These are phyloP conservation scores for Sandelia bainsii DNA, from an alignment of 2,797 vertebrate species.

Conservation along the genomic window DNA sequence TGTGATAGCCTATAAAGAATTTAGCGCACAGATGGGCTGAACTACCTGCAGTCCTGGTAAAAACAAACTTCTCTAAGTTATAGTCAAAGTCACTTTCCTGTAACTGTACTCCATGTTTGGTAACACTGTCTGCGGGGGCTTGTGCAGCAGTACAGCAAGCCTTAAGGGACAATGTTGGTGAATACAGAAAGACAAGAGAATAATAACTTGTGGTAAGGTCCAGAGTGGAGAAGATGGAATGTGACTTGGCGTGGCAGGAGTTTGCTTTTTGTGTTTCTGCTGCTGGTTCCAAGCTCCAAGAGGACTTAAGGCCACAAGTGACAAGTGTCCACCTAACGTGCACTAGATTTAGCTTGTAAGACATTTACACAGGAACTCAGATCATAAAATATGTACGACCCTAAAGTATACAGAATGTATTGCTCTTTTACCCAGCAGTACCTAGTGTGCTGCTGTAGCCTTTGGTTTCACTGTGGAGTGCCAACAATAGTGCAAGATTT, in stretches of 20 bases:
- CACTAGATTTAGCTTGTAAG: background rate
- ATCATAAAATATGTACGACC: background rate
- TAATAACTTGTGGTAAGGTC: no score
- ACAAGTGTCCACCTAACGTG: background rate
- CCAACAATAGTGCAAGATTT: slow-evolving; percentile 44
- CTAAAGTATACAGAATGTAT: background rate
- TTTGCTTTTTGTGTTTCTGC: background rate
- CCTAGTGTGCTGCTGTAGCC: background rate
- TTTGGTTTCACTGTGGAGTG: slow-evolving; percentile 12
- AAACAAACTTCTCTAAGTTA: slow-evolving; percentile 38
- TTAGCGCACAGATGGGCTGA: slow-evolving; percentile 53
- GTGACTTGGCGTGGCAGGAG: background rate
- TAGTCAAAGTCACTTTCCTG: slow-evolving; percentile 40
- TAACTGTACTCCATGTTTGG: slow-evolving; percentile 12
- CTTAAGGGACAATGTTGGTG: slow-evolving; percentile 1
- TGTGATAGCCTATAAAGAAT: slow-evolving; percentile 59
- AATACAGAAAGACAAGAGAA: background rate
- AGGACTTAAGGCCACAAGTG: no score
- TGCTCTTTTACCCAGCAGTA: slow-evolving; percentile 1
- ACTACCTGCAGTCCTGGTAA: slow-evolving; percentile 45
- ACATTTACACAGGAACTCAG: background rate
- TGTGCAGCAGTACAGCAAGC: slow-evolving; percentile 3
- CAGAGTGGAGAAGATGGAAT: background rate
- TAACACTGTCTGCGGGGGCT: slow-evolving; percentile 1
- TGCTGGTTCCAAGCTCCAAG: background rate